Evolutionary conservation across 1,140 invertebrate species (phyloP), one percentile per base, ranked within the genome.

Genomic region (Atta colombica): DNA sequence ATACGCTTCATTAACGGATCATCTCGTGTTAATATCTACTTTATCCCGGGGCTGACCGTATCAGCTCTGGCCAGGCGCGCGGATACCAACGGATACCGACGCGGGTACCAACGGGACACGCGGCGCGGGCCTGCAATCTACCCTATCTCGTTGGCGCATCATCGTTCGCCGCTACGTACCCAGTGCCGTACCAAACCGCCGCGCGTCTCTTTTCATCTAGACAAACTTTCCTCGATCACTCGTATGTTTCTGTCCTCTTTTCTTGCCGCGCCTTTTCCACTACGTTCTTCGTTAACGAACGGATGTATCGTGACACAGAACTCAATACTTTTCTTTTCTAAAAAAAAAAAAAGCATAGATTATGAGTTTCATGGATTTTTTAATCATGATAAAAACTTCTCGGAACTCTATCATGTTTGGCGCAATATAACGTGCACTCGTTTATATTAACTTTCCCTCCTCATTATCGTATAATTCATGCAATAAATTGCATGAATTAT

Each of bases 1-100:
- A 95, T 95, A 95, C 95, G 95, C 94, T 95, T 95, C 95, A 95
- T 95, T 95, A 95, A 95, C 95, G 95, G 95, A 95, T 95, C 94
- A 95, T 95, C 95, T 95, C 94, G 94, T 95, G 95, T 95, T 95
- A 95, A 95, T 95, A 95, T 95, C 95, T 95, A 95, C 94, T 95
- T 95, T 95, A 95, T 95, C 93, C 93, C 88, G 88, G 89, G 92
- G 92, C 92, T 94, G 93, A 94, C 93, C 93, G 92, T 94, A 94
- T 94, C 93, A 94, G 93, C 93, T 89, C 90, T 93, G 91, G 91
- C 92, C 93, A 93, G 93, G 92, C 93, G 90, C 90, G 87, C 87
- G 89, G 88, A 88, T 87, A 85, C 87, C 87, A 74, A 77, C 88
- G 88, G 87, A 86, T 88, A 86, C 87, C 87, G 63, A 69, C 65